phyloP scores from a whole-genome alignment of 2,797 vertebrate species.

The Euthynnus affinis region DNA sequence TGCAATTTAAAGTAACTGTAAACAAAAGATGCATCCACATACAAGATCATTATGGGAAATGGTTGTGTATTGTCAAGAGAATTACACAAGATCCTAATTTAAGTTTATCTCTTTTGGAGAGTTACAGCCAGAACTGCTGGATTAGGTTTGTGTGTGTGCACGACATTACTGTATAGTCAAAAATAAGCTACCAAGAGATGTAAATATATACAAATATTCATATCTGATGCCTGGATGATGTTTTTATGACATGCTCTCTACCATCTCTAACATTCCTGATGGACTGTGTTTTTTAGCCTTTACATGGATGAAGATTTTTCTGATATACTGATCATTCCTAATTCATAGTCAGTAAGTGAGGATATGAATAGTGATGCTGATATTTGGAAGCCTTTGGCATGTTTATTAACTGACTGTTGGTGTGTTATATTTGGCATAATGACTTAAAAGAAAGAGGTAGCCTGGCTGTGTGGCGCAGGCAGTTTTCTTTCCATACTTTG shows the following conservation, averaged over 20 bases:
- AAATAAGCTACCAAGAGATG: neutral
- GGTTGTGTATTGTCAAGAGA: conserved; percentile 24
- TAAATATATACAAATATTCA: conserved; percentile 2
- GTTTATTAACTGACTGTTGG: neutral
- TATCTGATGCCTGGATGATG: neutral
- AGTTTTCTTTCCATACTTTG: neutral
- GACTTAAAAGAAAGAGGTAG: neutral
- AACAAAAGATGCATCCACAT: conserved; percentile 53
- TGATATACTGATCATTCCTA: neutral
- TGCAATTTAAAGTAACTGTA: conserved; percentile 50
- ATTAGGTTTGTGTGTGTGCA: neutral
- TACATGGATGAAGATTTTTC: neutral
- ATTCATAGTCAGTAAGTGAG: neutral
- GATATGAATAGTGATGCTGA: neutral
- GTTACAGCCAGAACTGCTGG: neutral
- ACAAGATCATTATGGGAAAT: conserved; percentile 33
- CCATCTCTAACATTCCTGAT: neutral
- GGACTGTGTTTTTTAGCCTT: neutral
- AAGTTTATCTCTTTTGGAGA: neutral
- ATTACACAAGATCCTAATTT: conserved; percentile 18
- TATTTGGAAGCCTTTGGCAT: neutral
- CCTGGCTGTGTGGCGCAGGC: neutral
- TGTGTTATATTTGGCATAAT: neutral
- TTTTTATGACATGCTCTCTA: neutral
- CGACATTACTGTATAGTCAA: neutral